Evolutionary conservation across 2,888 invertebrate species (phyloP).

Genomic region (Conomelus anceps): DNA sequence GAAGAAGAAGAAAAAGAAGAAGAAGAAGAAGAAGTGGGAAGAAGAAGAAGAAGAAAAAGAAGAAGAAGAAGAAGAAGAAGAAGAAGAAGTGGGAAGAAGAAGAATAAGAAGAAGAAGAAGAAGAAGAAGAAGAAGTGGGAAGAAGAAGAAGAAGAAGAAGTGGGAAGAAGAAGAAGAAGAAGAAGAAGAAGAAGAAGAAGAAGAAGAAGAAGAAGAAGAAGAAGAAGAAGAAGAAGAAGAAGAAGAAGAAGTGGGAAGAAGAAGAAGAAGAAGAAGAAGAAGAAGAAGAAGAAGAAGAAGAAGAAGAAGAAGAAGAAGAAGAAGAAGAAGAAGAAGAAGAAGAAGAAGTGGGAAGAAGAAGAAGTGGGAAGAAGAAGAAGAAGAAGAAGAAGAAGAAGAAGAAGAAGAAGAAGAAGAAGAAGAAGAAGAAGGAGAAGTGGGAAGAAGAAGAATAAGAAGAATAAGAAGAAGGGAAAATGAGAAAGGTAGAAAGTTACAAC

Average conservation of each 20-base stretch:
- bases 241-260: neutral
- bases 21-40: neutral
- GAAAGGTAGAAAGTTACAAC: too few species aligned
- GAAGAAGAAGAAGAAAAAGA: neutral
- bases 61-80: neutral
- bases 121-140: too few species aligned
- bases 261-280: neutral
- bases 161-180: too few species aligned
- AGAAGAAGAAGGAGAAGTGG: neutral
- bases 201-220: neutral
- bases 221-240: neutral
- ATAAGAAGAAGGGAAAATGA: too few species aligned
- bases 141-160: neutral
- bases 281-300: too few species aligned
- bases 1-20: neutral
- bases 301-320: too few species aligned
- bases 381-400: too few species aligned
- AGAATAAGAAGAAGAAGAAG: too few species aligned
- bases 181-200: too few species aligned
- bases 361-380: too few species aligned
- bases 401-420: neutral
- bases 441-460: too few species aligned
- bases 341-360: neutral
- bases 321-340: neutral
- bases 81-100: too few species aligned